Base-by-base conservation (phyloP, 2,797 vertebrate genomes). In the Halcyon smyrnensis region DNA sequence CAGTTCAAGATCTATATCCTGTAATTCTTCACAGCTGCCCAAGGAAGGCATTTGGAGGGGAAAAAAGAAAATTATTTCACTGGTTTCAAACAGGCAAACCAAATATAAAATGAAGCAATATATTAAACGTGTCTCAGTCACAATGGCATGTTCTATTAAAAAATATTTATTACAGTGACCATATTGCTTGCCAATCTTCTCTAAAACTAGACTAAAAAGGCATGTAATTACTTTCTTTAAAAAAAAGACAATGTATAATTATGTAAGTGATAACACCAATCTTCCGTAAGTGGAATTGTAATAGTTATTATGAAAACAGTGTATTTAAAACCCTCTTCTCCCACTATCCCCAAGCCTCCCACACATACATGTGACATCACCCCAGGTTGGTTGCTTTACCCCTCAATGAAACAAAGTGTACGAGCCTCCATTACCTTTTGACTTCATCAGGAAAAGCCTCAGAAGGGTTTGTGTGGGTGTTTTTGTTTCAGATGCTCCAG, bases 11-110 rank as follows among this genome's bases (percentile, higher is more conserved):
- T 99, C 98, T 17, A 98, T 97, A 92, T 99, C 98, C 97, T 99
- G 99, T 79, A 99, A 96, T 63, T 99, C 99, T 97, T 99, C 99
- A 50, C 99, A 99, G 97, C 99, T 99, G 80, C 37, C 69, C 96
- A 56, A n/a, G 68, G 37, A 94, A 93, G 41, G 41, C 90, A 84
- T 95, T 96, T 84, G 68, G 45, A 77, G 68, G 30, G 17, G 28
- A n/a, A 46, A 91, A 89, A 77, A 85, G 43, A 90, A 76, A 45
- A 85, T 84, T 64, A 91, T 88, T 95, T 81, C 51, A 93, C 41
- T 70, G 5, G 53, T 64, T 93, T 24, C 62, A 75, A 68, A 65
- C 36, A 60, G 12, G 21, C 63, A 84, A 90, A 81, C 4, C 15
- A 78, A 87, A 70, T 23, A 64, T 11, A 53, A 87, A 68, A 78